Percentiles rank a stretch among this genome's conserved stretches.
These are phyloP conservation scores for Magallana gigas DNA, from an alignment of 1,140 invertebrate genomes.

Conservation along the genomic window DNA sequence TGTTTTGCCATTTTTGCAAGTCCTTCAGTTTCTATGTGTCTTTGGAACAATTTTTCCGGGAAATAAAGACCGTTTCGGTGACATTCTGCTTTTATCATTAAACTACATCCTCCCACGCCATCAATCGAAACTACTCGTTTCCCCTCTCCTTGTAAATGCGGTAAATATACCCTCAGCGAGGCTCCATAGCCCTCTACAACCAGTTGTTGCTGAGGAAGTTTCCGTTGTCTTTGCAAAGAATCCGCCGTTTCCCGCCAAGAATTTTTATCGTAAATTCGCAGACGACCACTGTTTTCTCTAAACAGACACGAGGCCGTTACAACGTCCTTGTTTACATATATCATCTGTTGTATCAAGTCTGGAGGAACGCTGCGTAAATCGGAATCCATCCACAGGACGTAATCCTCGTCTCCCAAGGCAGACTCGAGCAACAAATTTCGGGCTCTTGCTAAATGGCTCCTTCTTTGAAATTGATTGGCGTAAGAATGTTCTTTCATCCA, in stretches of 20 bases:
- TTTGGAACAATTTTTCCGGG: constrained; percentile 68
- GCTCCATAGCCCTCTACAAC: constrained; percentile 74
- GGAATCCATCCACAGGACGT: constrained; percentile 75
- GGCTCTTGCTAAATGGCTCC: constrained; percentile 71
- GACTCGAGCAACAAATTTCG: constrained; percentile 68
- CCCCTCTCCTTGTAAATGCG: constrained; percentile 71
- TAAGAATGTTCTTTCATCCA: constrained; percentile 64
- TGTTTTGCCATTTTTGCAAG: constrained; percentile 73
- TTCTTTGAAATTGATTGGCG: constrained; percentile 62
- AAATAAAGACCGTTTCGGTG: constrained; percentile 73
- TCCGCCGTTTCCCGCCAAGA: constrained; percentile 74
- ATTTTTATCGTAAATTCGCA: constrained; percentile 74
- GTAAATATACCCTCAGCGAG: constrained; percentile 67
- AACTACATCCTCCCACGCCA: constrained; percentile 75
- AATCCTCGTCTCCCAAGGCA: constrained; percentile 64
- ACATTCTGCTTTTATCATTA: constrained; percentile 68
- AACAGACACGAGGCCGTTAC: constrained; percentile 71
- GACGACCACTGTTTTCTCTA: constrained; percentile 44
- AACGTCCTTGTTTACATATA: constrained; percentile 69
- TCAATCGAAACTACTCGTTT: constrained; percentile 70
- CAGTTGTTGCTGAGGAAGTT: constrained; percentile 59
- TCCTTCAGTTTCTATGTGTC: constrained; percentile 77
- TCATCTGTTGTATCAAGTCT: constrained; percentile 72
- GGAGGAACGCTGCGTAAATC: constrained; percentile 67
- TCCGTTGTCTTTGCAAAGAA: constrained; percentile 63